Conservation (phyloP, 1,140 invertebrate genomes). For the Caligus rogercresseyi region DNA sequence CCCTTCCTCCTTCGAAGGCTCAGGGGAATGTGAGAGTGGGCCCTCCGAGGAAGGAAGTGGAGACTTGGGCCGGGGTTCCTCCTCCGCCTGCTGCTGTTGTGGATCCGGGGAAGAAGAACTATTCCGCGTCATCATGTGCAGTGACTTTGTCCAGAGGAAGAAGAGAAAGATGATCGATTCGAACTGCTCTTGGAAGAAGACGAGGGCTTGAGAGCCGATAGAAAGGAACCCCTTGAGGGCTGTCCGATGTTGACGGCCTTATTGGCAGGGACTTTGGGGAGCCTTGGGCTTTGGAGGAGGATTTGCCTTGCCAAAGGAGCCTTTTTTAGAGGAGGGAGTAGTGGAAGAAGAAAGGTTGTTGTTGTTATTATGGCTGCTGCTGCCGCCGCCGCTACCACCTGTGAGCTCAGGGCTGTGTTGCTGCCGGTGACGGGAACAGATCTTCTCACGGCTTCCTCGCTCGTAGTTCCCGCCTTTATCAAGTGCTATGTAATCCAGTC, state of each 20-base stretch:
- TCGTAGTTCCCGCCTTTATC: not conserved
- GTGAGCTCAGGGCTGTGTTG: not conserved
- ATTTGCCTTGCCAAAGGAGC: not conserved
- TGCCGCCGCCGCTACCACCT: not conserved
- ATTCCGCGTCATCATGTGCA: not conserved
- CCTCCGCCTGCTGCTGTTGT: too few relatives aligned
- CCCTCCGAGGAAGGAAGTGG: too few relatives aligned
- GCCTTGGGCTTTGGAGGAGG: conserved; percentile 1
- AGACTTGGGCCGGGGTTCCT: not conserved
- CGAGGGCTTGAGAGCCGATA: not conserved
- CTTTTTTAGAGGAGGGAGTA: not conserved
- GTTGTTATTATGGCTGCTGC: not conserved
- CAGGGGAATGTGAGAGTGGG: too few relatives aligned
- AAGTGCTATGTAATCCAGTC: too few relatives aligned
- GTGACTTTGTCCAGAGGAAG: not conserved
- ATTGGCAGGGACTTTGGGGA: too few relatives aligned
- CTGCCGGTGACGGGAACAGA: not conserved
- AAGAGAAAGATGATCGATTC: not conserved
- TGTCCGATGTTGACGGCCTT: conserved; percentile 21
- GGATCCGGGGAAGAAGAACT: not conserved
- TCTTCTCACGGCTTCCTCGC: not conserved
- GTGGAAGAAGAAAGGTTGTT: not conserved
- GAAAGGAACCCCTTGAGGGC: conserved; percentile 5
- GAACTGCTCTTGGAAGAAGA: not conserved
- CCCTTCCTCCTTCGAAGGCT: too few relatives aligned